phyloP scores from a whole-genome alignment of 2,888 invertebrate genomes.

The Parelbella ahira region DNA sequence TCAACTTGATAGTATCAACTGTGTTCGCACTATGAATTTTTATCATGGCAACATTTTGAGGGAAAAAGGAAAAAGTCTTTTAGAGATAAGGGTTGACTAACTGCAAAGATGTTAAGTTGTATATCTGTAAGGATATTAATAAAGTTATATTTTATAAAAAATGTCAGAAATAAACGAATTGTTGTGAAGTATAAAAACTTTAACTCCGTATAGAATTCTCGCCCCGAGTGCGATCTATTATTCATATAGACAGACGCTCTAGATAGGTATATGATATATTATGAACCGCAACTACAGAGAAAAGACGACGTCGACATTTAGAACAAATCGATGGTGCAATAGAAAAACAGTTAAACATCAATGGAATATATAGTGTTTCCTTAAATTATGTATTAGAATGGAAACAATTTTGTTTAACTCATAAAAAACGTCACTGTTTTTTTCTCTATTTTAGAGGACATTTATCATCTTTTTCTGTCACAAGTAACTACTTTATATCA shows the following conservation, averaged over 20 bases:
- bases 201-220: conserved; percentile 62
- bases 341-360: too few species aligned
- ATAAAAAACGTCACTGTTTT: too few species aligned
- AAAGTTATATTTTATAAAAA: conserved; percentile 7
- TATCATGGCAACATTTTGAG: conserved; percentile 1
- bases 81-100: conserved; percentile 1
- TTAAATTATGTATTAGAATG: too few species aligned
- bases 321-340: neutral
- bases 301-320: neutral
- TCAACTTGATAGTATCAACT: too few species aligned
- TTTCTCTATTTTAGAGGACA: too few species aligned
- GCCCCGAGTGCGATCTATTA: conserved; percentile 46
- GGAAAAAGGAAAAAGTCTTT: conserved; percentile 6
- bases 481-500: too few species aligned
- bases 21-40: conserved; percentile 37
- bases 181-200: conserved; percentile 44
- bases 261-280: conserved; percentile 54
- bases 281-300: conserved; percentile 31
- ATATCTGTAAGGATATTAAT: conserved; percentile 3
- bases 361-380: too few species aligned
- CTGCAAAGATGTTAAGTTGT: neutral
- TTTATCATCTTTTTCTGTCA: too few species aligned
- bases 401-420: too few species aligned
- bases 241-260: conserved; percentile 50
- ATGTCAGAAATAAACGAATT: conserved; percentile 36